Conservation (phyloP, 2,113 vertebrate species). For the Tupaia tana region DNA sequence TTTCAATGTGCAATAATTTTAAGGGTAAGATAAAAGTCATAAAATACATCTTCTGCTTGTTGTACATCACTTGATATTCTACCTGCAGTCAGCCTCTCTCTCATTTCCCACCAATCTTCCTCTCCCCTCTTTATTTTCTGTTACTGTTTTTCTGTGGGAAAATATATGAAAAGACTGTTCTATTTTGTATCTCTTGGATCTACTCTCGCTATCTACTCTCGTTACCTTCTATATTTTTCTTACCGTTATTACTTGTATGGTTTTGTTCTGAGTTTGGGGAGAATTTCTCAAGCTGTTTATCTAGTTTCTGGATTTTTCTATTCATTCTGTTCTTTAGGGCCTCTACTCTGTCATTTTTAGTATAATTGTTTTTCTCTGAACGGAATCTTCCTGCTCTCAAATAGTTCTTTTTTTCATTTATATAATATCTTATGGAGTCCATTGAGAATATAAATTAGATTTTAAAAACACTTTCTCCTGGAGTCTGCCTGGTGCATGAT, state of each 20-base stretch:
- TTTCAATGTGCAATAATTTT: not conserved
- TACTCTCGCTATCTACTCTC: not conserved
- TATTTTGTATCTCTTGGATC: not conserved
- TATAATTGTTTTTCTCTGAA: constrained; percentile 42
- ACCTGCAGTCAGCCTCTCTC: not conserved
- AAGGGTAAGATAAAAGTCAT: not conserved
- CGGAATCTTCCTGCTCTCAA: constrained; percentile 12
- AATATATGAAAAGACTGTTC: not conserved
- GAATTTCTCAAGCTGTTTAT: not conserved
- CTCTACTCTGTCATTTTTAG: constrained; percentile 1
- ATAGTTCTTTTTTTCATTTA: constrained; percentile 62
- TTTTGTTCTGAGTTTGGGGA: not conserved
- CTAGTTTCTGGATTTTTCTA: constrained; percentile 51
- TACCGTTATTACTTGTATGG: not conserved
- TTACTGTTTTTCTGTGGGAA: not conserved
- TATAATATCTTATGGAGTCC: constrained; percentile 38
- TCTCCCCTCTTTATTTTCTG: not conserved
- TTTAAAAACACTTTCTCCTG: constrained; percentile 1
- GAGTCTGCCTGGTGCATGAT: not conserved
- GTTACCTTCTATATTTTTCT: constrained; percentile 36
- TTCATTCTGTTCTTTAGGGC: constrained; percentile 8
- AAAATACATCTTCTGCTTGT: not conserved
- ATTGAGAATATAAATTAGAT: constrained; percentile 57
- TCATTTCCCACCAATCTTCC: not conserved
- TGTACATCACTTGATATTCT: not conserved